phyloP scores from a whole-genome alignment of 2,888 invertebrate genomes.

The Caenorhabditis imperialis region DNA sequence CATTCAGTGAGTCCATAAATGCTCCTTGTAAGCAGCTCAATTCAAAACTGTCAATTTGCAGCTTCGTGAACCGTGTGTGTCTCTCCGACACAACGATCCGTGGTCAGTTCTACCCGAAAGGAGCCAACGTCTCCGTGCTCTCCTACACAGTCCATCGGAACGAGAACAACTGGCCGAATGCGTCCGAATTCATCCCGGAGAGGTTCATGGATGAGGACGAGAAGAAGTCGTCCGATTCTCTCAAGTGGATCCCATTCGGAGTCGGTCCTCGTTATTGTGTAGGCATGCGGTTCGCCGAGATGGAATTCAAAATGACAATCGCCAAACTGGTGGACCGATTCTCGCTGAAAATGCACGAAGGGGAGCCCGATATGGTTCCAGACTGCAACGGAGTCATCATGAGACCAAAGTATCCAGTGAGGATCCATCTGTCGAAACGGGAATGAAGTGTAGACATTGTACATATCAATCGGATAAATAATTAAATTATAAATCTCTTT shows the following conservation, averaged over 20 bases:
- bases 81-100: slow-evolving; percentile 56
- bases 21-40: not conserved
- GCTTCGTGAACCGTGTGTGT: slow-evolving; percentile 63
- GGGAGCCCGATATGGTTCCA: too few species aligned
- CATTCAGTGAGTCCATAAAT: slow-evolving; percentile 53
- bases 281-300: slow-evolving; percentile 71
- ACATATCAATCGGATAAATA: too few species aligned
- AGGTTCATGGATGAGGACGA: slow-evolving; percentile 48
- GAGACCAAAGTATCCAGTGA: slow-evolving; percentile 18
- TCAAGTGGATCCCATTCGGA: slow-evolving; percentile 73
- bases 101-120: slow-evolving; percentile 52
- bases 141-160: slow-evolving; percentile 50
- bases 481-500: too few species aligned
- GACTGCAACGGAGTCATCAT: slow-evolving; percentile 24
- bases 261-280: slow-evolving; percentile 72
- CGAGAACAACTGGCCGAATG: slow-evolving; percentile 64
- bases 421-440: too few species aligned
- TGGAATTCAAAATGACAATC: slow-evolving; percentile 5
- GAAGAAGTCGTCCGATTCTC: slow-evolving; percentile 37
- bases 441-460: too few species aligned
- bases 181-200: slow-evolving; percentile 67
- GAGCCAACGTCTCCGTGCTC: slow-evolving; percentile 46
- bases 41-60: slow-evolving; percentile 18
- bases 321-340: slow-evolving; percentile 7
- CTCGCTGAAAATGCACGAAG: too few species aligned